Base-by-base conservation (phyloP, 2,113 vertebrate genomes). In the Phodopus roborovskii region DNA sequence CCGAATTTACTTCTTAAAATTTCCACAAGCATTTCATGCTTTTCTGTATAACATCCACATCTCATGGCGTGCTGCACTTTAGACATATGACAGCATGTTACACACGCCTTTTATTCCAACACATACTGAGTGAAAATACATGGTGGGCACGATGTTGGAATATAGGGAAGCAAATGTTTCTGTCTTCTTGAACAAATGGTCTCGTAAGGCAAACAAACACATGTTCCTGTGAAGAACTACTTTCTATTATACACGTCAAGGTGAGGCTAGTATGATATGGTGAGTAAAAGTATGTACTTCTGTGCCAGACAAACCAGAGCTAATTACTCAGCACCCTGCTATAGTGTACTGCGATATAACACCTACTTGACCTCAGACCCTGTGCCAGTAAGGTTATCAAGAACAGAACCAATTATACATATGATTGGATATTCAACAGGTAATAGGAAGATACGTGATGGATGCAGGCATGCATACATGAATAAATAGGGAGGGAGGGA, bases 1-100 rank as follows among this genome's bases (percentile, higher is more conserved):
- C 71, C 60, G 11, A 30, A 53, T 96, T 85, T 92, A 48, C 33
- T 85, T 95, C 77, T 82, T 92, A 85, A 88, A 86, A 88, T 5
- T 42, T 42, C 30, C 28, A 24, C 26, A 81, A 68, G 6, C 45
- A 45, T 84, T 85, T 42, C 5, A 0, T 86, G 16, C 81, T 86
- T 92, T 92, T 42, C 20, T 77, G 45, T 5, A 16, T 16, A 48
- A 60, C 0, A 77, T 4, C 39, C 70, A 66, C 1, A n/a, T 30
- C 36, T 84, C 70, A 68, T 20, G 30, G 83, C 79, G 3, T 68
- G 50, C 58, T n/a, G 9, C 78, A 60, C 39, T 95, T 70, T 85
- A 58, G 7, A 88, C 30, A 42, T 92, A 28, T 24, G 12, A 73
- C 73, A 92, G 45, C 42, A 89, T 15, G 16, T 81, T 81, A 58